phyloP scores from a whole-genome alignment of 2,113 vertebrate genomes.

The Rhinichthys klamathensis region DNA sequence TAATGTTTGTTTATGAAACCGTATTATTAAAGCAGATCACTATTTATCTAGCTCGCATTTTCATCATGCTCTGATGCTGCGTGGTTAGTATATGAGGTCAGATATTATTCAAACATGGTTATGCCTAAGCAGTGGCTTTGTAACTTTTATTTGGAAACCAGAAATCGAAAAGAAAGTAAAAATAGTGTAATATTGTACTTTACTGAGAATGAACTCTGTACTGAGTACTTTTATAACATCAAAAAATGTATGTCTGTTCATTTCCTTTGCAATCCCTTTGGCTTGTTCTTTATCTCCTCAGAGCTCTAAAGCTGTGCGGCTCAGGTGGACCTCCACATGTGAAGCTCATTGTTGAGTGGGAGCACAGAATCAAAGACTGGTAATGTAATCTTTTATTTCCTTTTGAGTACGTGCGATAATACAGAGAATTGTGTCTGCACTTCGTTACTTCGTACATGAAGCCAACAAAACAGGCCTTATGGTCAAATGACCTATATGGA shows the following conservation, averaged over 20 bases:
- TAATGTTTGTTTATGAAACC: too few relatives aligned
- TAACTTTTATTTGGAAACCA: not conserved
- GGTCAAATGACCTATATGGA: not conserved
- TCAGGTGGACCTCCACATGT: slow-evolving; percentile 88
- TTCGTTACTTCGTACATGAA: not conserved
- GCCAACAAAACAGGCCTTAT: not conserved
- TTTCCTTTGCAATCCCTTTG: not conserved
- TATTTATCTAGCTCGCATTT: too few relatives aligned
- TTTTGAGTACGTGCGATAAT: not conserved
- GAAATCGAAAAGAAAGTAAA: too few relatives aligned
- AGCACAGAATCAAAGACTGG: slow-evolving; percentile 85
- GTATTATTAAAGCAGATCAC: too few relatives aligned
- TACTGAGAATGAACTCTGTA: too few relatives aligned
- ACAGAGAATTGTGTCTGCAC: not conserved
- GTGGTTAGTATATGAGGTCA: not conserved
- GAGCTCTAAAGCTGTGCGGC: slow-evolving; percentile 84
- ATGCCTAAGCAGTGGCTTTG: not conserved
- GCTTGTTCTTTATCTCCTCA: slow-evolving; percentile 54
- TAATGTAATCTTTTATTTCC: slow-evolving; percentile 67
- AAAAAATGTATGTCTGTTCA: not conserved
- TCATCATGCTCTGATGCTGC: too few relatives aligned
- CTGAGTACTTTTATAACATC: not conserved
- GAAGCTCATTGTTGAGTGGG: slow-evolving; percentile 91
- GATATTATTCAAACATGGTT: not conserved
- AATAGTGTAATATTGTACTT: too few relatives aligned